phyloP scores from a whole-genome alignment of 2,888 invertebrate species.

The Xiphydria camelus region DNA sequence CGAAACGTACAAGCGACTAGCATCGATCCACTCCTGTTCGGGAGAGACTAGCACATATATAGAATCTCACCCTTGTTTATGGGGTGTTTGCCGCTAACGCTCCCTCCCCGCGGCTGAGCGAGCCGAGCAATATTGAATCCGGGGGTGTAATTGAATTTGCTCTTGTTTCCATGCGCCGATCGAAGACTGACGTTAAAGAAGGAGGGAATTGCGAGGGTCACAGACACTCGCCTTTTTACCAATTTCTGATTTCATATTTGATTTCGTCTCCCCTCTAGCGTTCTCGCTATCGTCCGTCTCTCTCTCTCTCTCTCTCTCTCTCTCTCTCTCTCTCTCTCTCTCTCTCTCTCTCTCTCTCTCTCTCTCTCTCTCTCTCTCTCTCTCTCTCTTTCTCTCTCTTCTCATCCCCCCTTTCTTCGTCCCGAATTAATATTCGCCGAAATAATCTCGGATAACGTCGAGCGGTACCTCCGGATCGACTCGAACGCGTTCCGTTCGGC shows the following conservation, averaged over 20 bases:
- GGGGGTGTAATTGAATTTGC: conserved; percentile 45
- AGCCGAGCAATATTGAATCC: conserved; percentile 37
- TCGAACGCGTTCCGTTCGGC: too few species aligned
- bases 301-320: too few species aligned
- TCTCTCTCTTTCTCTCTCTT: not conserved
- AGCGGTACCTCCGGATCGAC: too few species aligned
- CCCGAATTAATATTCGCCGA: not conserved
- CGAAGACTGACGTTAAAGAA: conserved; percentile 31
- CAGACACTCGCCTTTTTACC: not conserved
- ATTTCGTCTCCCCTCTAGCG: not conserved
- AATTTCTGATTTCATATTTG: not conserved
- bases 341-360: too few species aligned
- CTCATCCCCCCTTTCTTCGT: not conserved
- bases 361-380: not conserved
- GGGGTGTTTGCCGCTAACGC: conserved; percentile 37
- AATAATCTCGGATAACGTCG: too few species aligned
- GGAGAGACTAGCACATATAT: conserved; percentile 25
- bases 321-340: too few species aligned
- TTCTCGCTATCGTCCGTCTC: too few species aligned
- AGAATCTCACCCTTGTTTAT: conserved; percentile 47
- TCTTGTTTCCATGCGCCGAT: conserved; percentile 42
- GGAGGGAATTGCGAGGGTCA: not conserved
- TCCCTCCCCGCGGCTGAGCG: conserved; percentile 19
- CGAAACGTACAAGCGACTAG: conserved; percentile 12
- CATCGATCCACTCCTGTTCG: conserved; percentile 16